Evolutionary conservation across 1,140 invertebrate species (phyloP).

Genomic region (Bombus waltoni): DNA sequence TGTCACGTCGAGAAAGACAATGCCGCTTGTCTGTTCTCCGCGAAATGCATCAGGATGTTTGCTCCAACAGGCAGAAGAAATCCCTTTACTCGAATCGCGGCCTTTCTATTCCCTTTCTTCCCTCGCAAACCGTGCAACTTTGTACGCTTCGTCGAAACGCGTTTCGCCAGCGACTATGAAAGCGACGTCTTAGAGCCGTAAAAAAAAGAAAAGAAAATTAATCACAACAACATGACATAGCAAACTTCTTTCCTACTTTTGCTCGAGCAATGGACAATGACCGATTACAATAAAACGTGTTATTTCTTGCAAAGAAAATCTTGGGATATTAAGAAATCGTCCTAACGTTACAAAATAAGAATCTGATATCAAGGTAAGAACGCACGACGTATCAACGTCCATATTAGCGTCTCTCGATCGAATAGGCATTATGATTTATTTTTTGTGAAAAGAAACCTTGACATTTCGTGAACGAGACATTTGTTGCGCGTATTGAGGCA

Average conservation of each 20-base stretch:
- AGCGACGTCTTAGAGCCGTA: too few species aligned
- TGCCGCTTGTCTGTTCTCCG: conserved; percentile 45
- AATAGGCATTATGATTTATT: background rate
- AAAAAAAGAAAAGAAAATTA: background rate
- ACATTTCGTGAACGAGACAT: too few species aligned
- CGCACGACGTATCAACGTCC: background rate
- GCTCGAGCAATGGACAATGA: background rate
- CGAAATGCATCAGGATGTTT: conserved; percentile 60
- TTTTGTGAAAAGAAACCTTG: background rate
- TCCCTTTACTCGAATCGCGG: conserved; percentile 19
- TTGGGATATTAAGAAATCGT: background rate
- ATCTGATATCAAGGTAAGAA: background rate
- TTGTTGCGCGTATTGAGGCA: too few species aligned
- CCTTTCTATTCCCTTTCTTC: background rate
- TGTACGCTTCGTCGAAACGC: conserved; percentile 10
- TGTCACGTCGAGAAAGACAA: conserved; percentile 62
- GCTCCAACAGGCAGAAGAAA: conserved; percentile 37
- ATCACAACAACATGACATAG: too few species aligned
- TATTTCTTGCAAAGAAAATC: background rate
- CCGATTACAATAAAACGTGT: background rate
- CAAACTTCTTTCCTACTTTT: background rate
- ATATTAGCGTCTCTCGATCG: background rate
- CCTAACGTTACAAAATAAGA: background rate
- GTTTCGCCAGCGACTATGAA: background rate
- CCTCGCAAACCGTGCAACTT: background rate